Base-by-base conservation (phyloP, 2,797 vertebrate genomes). In the Pseudochirops corinnae region DNA sequence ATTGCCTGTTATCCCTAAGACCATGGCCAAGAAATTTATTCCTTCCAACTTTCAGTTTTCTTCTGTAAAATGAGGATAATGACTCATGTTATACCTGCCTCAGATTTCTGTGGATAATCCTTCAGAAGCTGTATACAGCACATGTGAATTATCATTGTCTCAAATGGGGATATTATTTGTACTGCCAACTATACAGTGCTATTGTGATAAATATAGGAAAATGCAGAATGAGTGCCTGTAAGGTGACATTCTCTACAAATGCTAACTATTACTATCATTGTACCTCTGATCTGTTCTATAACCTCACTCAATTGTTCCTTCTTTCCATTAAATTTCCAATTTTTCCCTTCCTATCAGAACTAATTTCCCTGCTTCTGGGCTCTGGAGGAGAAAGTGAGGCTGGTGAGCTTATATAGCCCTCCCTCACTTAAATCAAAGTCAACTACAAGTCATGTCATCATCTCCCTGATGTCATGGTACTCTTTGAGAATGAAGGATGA, bases 21-120 rank as follows among this genome's bases (percentile, higher is more conserved):
- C 91, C 13, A 2, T 52, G 18, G 18, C 33, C 28, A 82, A 93
- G 18, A 14, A 31, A 91, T n/a, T 90, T 82, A 24, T 11, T 24
- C 21, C 92, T 16, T 58, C 56, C 56, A 90, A 33, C 13, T 90
- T 67, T 46, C 60, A 11, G 31, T 91, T 92, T 67, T 53, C n/a
- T 39, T 55, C 21, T 87, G 55, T 60, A 96, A 91, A 95, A 93
- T n/a, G 52, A 5, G 62, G 33, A 2, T 90, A 55, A n/a, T n/a
- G 31, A 1, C 60, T 67, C 31, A 67, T 91, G 26, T 90, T 74
- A 87, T 29, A n/a, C 6, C 52, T 60, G 55, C 21, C 13, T 56
- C 55, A 82, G 21, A 82, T 82, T 46, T 82, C 21, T 82, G 39
- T 82, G 74, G 9, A 46, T 46, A 82, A 26, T 82, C 7, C 74